These are phyloP conservation scores for Vireo griseus DNA, from an alignment of 2,797 vertebrate genomes.

Conservation along the genomic window DNA sequence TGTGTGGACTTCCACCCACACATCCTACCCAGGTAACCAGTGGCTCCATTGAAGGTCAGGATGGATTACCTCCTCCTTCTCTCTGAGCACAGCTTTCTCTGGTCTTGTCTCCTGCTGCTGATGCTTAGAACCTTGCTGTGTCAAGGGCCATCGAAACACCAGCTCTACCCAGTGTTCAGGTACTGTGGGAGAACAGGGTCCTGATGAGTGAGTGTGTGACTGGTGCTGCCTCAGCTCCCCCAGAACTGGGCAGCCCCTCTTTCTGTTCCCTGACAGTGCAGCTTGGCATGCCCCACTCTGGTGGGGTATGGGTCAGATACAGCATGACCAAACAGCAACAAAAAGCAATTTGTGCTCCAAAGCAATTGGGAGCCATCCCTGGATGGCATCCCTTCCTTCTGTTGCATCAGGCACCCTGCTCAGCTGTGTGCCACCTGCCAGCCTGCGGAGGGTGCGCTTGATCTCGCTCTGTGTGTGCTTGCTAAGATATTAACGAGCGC, in stretches of 20 bases:
- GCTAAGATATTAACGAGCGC: not conserved
- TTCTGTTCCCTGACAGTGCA: not conserved
- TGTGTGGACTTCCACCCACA: not conserved
- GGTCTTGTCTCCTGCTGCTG: not conserved
- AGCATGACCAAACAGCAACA: not conserved
- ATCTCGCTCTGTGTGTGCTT: not conserved
- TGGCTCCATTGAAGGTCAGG: not conserved
- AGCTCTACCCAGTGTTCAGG: accelerated
- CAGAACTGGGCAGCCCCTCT: not conserved
- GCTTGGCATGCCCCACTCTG: not conserved
- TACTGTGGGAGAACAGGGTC: accelerated
- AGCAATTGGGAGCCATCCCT: not conserved
- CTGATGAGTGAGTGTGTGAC: accelerated
- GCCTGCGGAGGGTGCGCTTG: not conserved
- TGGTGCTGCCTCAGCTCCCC: not conserved
- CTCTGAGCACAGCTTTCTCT: accelerated
- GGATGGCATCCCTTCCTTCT: not conserved
- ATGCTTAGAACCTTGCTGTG: accelerated
- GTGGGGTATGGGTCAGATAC: not conserved
- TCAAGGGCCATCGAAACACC: accelerated
- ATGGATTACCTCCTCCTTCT: accelerated
- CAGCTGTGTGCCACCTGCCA: not conserved
- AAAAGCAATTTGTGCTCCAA: not conserved
- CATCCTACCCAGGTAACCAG: not conserved
- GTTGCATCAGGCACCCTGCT: not conserved